A percentile compares a stretch with the other conserved stretches of the same genome.
phyloP scores from a whole-genome alignment of 2,797 vertebrate species.

The Echeneis naucrates region DNA sequence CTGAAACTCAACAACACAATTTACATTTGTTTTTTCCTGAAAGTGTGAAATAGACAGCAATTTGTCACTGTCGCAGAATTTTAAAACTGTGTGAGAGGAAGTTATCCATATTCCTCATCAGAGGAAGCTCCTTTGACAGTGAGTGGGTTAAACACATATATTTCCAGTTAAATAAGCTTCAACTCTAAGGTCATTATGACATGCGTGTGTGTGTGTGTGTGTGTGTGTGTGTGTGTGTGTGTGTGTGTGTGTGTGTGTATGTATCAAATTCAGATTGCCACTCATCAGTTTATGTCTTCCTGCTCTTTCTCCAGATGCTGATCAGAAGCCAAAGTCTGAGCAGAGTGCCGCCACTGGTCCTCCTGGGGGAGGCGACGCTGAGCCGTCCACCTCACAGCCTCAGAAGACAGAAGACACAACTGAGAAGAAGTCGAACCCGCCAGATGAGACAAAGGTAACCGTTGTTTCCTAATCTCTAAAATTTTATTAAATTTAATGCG shows the following conservation, averaged over 20 bases:
- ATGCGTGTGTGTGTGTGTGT: too few species aligned
- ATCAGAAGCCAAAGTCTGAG: slow-evolving; percentile 40
- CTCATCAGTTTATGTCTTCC: neutral
- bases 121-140: neutral
- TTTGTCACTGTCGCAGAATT: neutral
- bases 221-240: too few species aligned
- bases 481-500: too few species aligned
- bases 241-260: too few species aligned
- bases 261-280: neutral
- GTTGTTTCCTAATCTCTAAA: too few species aligned
- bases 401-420: slow-evolving; percentile 26
- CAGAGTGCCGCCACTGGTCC: slow-evolving; percentile 8
- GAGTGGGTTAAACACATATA: neutral
- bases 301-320: slow-evolving; percentile 37
- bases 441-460: slow-evolving; percentile 56
- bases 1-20: neutral
- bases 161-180: too few species aligned
- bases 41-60: neutral
- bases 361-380: slow-evolving; percentile 33
- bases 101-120: neutral
- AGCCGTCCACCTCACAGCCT: slow-evolving; percentile 74
- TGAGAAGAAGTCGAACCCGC: slow-evolving; percentile 10
- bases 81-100: neutral
- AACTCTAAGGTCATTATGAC: too few species aligned
- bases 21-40: neutral